Conservation (phyloP, 2,797 vertebrate genomes). For the Acrossocheilus fasciatus region DNA sequence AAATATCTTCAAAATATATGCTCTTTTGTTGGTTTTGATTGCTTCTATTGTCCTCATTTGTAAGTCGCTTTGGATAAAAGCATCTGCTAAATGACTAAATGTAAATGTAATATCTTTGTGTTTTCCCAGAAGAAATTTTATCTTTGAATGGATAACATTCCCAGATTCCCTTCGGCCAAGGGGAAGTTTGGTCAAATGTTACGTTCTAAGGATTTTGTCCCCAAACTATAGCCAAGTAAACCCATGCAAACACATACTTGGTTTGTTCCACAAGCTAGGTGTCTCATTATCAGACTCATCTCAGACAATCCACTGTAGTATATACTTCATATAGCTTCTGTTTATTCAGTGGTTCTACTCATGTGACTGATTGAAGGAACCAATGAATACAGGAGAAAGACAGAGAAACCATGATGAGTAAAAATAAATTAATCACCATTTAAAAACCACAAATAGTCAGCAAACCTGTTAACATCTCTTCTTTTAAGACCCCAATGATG, state of each 20-base stretch:
- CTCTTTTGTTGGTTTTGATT: not conserved
- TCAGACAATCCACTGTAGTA: slow-evolving; percentile 67
- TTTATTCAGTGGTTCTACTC: slow-evolving; percentile 51
- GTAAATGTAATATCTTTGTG: not conserved
- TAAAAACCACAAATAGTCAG: not conserved
- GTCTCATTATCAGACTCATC: slow-evolving; percentile 71
- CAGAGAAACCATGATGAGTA: slow-evolving; percentile 40
- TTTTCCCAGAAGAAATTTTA: not conserved
- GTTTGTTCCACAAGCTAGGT: slow-evolving; percentile 66
- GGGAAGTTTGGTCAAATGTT: not conserved
- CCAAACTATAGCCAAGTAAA: not conserved
- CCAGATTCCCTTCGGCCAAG: not conserved
- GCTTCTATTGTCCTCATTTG: no score
- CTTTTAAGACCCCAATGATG: not conserved
- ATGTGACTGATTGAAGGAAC: slow-evolving; percentile 72
- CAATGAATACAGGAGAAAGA: slow-evolving; percentile 79
- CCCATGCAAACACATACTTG: slow-evolving; percentile 15
- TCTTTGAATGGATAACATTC: not conserved
- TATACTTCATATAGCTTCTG: slow-evolving; percentile 58
- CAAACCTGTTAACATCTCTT: not conserved
- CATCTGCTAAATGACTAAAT: no score
- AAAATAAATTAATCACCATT: not conserved
- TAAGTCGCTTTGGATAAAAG: no score
- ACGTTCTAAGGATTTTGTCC: not conserved
- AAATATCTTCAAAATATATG: not conserved